phyloP scores from a whole-genome alignment of 2,113 vertebrate species.

The Myotis davidii region DNA sequence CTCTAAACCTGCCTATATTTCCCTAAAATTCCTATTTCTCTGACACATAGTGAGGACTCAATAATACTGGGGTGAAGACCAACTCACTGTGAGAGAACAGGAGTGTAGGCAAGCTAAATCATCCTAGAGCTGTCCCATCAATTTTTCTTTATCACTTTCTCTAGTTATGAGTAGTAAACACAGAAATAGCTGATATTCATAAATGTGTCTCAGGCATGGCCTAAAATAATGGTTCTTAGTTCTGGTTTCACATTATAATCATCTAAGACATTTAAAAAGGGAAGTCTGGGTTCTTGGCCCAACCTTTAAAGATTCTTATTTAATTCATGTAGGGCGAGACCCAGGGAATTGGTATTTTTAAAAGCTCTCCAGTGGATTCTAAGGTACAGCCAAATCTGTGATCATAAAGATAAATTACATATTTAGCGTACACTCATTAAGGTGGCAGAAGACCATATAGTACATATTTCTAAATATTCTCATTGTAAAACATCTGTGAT shows the following conservation, averaged over 20 bases:
- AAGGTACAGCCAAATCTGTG: not conserved
- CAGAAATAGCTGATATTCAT: slow-evolving; percentile 40
- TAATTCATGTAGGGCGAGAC: not conserved
- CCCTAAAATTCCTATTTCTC: too few species aligned
- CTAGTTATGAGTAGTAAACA: not conserved
- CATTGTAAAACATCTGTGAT: not conserved
- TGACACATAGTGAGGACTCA: not conserved
- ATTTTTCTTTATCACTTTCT: not conserved
- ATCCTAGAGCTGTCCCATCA: not conserved
- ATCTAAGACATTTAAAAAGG: not conserved
- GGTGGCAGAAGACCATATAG: not conserved
- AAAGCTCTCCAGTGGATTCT: slow-evolving; percentile 1
- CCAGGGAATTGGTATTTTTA: not conserved
- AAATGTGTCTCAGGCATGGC: not conserved
- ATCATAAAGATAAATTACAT: not conserved
- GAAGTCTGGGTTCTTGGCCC: not conserved
- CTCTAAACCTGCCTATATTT: too few species aligned
- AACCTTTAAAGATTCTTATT: slow-evolving; percentile 28
- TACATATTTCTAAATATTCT: not conserved
- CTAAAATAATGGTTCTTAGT: slow-evolving; percentile 1
- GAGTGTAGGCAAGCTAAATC: not conserved
- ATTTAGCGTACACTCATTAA: not conserved
- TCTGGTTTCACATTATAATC: not conserved
- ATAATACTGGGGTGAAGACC: not conserved
- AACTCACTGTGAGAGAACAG: not conserved